phyloP scores from a whole-genome alignment of 2,888 invertebrate species.

The Erebia aethiops region DNA sequence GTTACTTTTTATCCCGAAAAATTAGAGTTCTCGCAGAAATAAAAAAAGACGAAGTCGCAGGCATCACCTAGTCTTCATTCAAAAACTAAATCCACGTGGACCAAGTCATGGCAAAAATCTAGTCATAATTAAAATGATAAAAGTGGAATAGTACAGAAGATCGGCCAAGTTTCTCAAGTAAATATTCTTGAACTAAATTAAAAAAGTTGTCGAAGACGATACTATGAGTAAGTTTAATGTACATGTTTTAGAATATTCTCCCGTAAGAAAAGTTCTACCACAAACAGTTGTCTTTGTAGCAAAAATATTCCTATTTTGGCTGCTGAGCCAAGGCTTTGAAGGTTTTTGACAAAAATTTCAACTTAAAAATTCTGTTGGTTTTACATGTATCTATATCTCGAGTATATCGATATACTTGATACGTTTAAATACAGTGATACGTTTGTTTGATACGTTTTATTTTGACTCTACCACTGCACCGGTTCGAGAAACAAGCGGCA shows the following conservation, averaged over 20 bases:
- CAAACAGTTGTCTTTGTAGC: slow-evolving; percentile 18
- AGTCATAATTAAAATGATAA: not conserved
- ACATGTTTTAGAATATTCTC: slow-evolving; percentile 17
- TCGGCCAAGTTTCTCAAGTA: not conserved
- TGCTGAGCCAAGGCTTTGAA: too few relatives aligned
- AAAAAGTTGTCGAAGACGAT: slow-evolving; percentile 15
- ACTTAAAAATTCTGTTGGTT: too few relatives aligned
- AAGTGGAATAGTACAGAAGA: not conserved
- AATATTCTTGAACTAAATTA: slow-evolving; percentile 13
- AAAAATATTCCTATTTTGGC: slow-evolving; percentile 16
- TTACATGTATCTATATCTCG: too few relatives aligned
- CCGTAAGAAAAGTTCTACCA: slow-evolving; percentile 16
- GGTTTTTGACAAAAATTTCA: too few relatives aligned
- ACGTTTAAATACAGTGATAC: too few relatives aligned
- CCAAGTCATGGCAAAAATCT: not conserved
- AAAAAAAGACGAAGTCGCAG: too few relatives aligned
- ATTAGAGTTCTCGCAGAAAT: too few relatives aligned
- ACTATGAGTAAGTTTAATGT: slow-evolving; percentile 19
- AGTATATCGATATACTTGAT: too few relatives aligned
- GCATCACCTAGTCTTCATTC: not conserved
- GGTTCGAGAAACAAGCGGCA: too few relatives aligned
- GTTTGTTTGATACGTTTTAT: too few relatives aligned
- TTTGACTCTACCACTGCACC: too few relatives aligned
- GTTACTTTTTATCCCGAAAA: too few relatives aligned
- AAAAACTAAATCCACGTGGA: not conserved